Evolutionary conservation across 2,113 vertebrate species (phyloP).

Genomic region (Tricholaema leucomelas): DNA sequence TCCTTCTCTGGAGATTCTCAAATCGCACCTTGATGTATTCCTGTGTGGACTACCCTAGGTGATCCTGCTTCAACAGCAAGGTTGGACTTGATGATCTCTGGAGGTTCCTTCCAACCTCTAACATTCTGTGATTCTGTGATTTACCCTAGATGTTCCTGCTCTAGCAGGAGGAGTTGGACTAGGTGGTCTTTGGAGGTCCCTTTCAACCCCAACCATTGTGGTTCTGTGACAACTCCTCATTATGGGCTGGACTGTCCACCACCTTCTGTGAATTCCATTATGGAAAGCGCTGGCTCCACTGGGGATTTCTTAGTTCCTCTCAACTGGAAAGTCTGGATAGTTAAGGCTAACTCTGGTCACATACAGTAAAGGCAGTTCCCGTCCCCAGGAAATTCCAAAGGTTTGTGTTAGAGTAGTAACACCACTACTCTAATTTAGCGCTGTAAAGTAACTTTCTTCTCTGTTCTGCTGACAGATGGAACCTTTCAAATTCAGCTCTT

Average conservation of each 20-base stretch:
- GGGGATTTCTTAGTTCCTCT: not conserved
- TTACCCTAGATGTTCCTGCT: too few relatives aligned
- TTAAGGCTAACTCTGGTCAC: not conserved
- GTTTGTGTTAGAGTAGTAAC: not conserved
- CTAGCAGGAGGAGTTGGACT: too few relatives aligned
- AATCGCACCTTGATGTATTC: too few relatives aligned
- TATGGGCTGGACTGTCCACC: not conserved
- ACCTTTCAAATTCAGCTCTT: not conserved
- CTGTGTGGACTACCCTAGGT: too few relatives aligned
- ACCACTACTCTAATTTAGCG: too few relatives aligned
- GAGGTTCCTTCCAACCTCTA: too few relatives aligned
- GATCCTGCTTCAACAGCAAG: too few relatives aligned
- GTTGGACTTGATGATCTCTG: too few relatives aligned
- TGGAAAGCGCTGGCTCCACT: not conserved
- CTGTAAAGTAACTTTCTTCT: not conserved
- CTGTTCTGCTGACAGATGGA: not conserved
- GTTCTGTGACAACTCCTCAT: not conserved
- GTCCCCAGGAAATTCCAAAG: not conserved
- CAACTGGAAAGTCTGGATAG: not conserved
- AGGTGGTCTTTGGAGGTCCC: too few relatives aligned
- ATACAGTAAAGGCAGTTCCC: not conserved
- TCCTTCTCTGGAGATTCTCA: too few relatives aligned
- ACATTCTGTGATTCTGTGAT: too few relatives aligned
- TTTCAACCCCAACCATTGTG: too few relatives aligned
- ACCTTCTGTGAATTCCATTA: not conserved